Percentiles rank a stretch among this genome's conserved stretches.
Evolutionary conservation across 2,888 invertebrate species (phyloP).

Genomic region (Tenthredo amoena): DNA sequence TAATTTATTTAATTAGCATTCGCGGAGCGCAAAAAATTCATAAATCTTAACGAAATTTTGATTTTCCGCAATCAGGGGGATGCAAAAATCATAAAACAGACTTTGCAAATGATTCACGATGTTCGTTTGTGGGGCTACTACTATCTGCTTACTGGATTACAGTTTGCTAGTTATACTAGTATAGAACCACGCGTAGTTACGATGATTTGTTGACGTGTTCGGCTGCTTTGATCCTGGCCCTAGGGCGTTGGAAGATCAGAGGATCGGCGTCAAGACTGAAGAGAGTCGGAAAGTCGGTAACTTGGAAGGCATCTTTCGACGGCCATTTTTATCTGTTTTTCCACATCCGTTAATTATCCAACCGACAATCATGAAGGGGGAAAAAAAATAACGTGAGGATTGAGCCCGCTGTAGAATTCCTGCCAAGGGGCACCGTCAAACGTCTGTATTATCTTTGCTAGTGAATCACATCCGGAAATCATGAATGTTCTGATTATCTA

Average conservation of each 20-base stretch:
- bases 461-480: constrained; percentile 18
- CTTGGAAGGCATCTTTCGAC: constrained; percentile 6
- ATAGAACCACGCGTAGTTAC: constrained; percentile 20
- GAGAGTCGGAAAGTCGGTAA: constrained; percentile 21
- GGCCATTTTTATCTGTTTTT: constrained; percentile 45
- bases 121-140: background rate
- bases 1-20: background rate
- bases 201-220: constrained; percentile 44
- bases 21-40: background rate
- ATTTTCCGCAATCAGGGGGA: background rate
- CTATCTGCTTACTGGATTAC: background rate
- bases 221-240: constrained; percentile 44
- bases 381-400: background rate
- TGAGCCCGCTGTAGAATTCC: background rate
- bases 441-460: constrained; percentile 19
- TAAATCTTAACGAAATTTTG: background rate
- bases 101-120: background rate
- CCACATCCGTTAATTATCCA: constrained; percentile 43
- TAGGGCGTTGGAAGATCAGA: background rate
- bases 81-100: background rate
- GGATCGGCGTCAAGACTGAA: constrained; percentile 24
- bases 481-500: background rate
- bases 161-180: background rate
- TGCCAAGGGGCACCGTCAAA: background rate
- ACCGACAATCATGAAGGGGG: background rate